Percentiles rank a stretch among this genome's conserved stretches.
Evolutionary conservation across 2,797 vertebrate species (phyloP).

Genomic region (Sebastes goodei): DNA sequence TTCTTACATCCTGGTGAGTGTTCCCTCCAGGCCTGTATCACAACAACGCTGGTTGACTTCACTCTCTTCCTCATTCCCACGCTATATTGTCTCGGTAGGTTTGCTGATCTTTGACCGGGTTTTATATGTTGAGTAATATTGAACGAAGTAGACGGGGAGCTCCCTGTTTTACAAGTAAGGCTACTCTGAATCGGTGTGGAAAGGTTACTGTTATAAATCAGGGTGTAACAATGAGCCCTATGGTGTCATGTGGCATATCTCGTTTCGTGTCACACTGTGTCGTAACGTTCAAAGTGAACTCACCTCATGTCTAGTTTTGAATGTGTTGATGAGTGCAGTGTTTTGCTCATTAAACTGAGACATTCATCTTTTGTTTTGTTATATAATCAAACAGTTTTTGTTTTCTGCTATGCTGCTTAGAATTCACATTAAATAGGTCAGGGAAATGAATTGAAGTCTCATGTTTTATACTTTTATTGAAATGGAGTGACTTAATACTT

Average conservation of each 20-base stretch:
- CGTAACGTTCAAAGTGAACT: neutral
- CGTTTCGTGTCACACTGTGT: neutral
- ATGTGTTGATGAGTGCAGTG: neutral
- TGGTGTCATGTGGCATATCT: neutral
- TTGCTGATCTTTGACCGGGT: conserved; percentile 46
- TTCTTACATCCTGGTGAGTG: conserved; percentile 21
- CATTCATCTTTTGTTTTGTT: neutral
- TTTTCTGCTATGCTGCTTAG: neutral
- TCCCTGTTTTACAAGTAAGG: neutral
- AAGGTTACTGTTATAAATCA: neutral
- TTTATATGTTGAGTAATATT: conserved; percentile 31
- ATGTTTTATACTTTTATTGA: neutral
- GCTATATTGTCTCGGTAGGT: conserved; percentile 21
- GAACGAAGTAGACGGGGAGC: neutral
- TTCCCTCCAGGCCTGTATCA: conserved; percentile 33
- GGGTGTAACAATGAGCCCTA: neutral
- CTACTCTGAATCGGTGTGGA: conserved; percentile 7
- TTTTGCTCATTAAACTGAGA: neutral
- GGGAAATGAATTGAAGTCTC: neutral
- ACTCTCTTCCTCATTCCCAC: conserved; percentile 32
- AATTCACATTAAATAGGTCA: conserved; percentile 10
- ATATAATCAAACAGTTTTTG: neutral
- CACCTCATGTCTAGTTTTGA: neutral
- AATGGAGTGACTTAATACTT: neutral
- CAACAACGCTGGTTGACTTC: conserved; percentile 17